Conservation (phyloP, 2,113 vertebrate species). For the Aptenodytes forsteri region DNA sequence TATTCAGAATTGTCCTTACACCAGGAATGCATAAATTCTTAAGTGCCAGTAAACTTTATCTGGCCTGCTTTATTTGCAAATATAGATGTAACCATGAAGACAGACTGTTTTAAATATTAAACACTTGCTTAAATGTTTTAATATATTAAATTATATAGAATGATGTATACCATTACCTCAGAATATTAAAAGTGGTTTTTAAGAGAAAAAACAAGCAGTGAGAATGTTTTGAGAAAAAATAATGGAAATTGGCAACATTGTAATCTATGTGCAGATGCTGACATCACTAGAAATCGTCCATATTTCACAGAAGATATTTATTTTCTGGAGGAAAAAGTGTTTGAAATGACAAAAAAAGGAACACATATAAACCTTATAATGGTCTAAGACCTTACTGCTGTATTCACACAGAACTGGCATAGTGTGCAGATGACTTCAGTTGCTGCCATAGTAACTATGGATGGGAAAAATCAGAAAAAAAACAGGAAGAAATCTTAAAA, state of each 20-base stretch:
- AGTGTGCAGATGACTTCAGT: not conserved
- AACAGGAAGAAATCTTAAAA: not conserved
- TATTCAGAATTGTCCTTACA: not conserved
- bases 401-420: not conserved
- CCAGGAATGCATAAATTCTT: not conserved
- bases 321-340: not conserved
- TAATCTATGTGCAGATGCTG: not conserved
- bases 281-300: not conserved
- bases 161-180: not conserved
- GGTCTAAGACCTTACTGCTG: not conserved
- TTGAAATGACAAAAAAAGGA: not conserved
- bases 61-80: not conserved
- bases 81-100: not conserved
- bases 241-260: not conserved
- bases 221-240: not conserved
- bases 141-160: not conserved
- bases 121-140: not conserved
- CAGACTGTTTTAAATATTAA: not conserved
- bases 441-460: not conserved
- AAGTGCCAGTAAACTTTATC: not conserved
- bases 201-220: not conserved
- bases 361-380: not conserved
- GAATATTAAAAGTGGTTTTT: not conserved
- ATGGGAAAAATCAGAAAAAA: not conserved
- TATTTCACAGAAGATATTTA: not conserved